phyloP scores from a whole-genome alignment of 2,113 vertebrate species.

The Ivindomyrus marchei region DNA sequence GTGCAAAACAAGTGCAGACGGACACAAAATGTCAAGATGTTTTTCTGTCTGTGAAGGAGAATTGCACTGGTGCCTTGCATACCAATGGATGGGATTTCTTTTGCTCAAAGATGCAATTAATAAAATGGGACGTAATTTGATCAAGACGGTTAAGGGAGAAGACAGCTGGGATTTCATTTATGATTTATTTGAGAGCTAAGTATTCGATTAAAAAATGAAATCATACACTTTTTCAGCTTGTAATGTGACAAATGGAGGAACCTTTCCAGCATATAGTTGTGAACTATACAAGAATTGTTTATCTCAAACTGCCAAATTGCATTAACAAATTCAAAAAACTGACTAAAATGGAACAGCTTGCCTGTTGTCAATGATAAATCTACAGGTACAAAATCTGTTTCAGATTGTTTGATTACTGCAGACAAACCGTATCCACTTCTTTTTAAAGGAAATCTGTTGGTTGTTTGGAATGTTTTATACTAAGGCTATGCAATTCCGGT shows the following conservation, averaged over 20 bases:
- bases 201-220: background rate
- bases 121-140: background rate
- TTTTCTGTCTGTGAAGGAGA: background rate
- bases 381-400: background rate
- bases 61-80: background rate
- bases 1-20: background rate
- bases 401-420: background rate
- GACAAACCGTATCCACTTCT: background rate
- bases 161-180: background rate
- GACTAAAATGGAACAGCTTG: background rate
- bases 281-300: background rate
- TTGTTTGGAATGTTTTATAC: background rate
- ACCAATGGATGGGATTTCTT: background rate
- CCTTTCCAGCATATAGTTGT: background rate
- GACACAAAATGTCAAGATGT: background rate
- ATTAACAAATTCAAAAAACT: background rate
- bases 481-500: background rate
- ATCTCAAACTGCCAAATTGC: background rate
- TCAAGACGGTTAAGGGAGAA: background rate
- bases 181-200: background rate
- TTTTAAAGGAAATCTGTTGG: background rate
- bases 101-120: background rate
- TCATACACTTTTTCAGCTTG: background rate
- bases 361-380: constrained; percentile 1
- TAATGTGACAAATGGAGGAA: background rate